Conservation (phyloP, 2,113 vertebrate species). For the Lucifuga dentata region DNA sequence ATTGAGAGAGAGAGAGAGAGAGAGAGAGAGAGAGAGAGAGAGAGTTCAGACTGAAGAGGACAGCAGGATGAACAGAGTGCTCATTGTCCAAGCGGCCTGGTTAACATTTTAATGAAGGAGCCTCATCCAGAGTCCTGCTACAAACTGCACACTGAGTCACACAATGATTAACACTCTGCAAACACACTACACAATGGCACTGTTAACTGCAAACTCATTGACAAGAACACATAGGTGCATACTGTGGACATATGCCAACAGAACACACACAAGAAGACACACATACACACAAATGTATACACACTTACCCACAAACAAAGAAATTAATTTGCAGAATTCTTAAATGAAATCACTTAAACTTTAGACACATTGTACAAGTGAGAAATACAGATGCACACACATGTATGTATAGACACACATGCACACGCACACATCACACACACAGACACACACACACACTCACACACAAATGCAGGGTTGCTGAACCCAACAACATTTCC, state of each 20-base stretch:
- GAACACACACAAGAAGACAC: slow-evolving; percentile 6
- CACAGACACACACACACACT: slow-evolving; percentile 9
- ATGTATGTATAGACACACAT: too few species aligned
- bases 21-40: slow-evolving; percentile 46
- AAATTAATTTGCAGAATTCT: neutral
- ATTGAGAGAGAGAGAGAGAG: slow-evolving; percentile 26
- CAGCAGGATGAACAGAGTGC: slow-evolving; percentile 70
- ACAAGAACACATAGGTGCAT: slow-evolving; percentile 53
- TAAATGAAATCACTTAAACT: neutral
- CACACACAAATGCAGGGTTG: too few species aligned
- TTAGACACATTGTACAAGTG: neutral
- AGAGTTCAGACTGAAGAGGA: slow-evolving; percentile 57
- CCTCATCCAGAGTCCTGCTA: slow-evolving; percentile 57
- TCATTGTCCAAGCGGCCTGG: slow-evolving; percentile 75
- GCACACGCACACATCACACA: neutral
- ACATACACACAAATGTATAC: slow-evolving; percentile 1
- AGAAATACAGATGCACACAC: neutral
- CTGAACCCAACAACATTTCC: slow-evolving; percentile 6
- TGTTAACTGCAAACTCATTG: slow-evolving; percentile 50
- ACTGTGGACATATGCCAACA: slow-evolving; percentile 32
- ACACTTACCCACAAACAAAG: neutral
- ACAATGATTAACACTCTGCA: slow-evolving; percentile 70
- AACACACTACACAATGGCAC: slow-evolving; percentile 59
- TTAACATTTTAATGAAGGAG: slow-evolving; percentile 79
- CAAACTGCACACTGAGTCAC: slow-evolving; percentile 64